Evolutionary conservation across 2,888 invertebrate species (phyloP), one percentile per base, ranked within the genome.

Genomic region (Hesperia comma): DNA sequence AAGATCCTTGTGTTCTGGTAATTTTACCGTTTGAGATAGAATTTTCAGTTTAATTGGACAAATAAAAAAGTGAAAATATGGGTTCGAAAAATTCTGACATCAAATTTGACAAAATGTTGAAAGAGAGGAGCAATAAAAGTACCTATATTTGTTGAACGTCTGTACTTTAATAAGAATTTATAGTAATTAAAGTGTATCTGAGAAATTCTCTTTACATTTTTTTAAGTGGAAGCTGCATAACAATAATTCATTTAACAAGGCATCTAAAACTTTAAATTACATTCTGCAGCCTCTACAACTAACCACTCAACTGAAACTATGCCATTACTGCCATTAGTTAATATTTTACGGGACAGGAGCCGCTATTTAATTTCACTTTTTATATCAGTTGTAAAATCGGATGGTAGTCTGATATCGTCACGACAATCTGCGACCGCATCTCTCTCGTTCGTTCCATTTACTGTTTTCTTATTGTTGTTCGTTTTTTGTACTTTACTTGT

Each of bases 401-500:
- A 63, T 69, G 69, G 75, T 74, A 74, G 73, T 72, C 67, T 63
- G 70, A 75, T 73, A 71, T 71, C 58, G 70, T 76, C 74, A 76
- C 77, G 76, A 79, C 76, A 70, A 56, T 61, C 67, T 55, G 55
- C 61, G 72, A 72, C 72, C 61, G 74, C 72, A 71, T 73, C 74
- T 72, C 75, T 75, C 74, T 70, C 69, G 73, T 78, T 76, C 74
- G 77, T 77, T 73, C 70, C 73, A 74, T 79, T 72, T 70, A 69
- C 68, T 70, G 64, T 74, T 71, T 70, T 72, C 70, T 76, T 71
- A 66, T 62, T 61, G 71, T 79, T 79, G 73, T 76, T 79, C 69
- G 74, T 79, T 82, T 82, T 84, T 84, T 81, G 73, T 80, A 79
- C 78, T 81, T 80, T 81, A 85, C 86, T 88, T 90, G 90, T 91